A percentile compares a stretch with the other conserved stretches of the same genome.
Conservation (phyloP, 2,113 vertebrate genomes). For the Ailuropoda melanoleuca region DNA sequence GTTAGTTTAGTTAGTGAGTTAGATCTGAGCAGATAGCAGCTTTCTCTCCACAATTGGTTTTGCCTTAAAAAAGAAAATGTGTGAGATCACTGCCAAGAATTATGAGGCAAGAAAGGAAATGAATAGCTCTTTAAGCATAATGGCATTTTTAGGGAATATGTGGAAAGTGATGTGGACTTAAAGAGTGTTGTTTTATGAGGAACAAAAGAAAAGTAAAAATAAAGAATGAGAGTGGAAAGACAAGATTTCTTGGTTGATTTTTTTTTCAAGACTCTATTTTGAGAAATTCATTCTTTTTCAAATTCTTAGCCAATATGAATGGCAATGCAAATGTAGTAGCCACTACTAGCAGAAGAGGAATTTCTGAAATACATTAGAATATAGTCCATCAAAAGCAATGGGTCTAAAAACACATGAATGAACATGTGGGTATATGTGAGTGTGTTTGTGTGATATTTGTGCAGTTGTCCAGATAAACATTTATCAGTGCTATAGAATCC, state of each 20-base stretch:
- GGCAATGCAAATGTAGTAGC: not conserved
- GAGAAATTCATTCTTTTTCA: slow-evolving; percentile 17
- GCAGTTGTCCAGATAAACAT: not conserved
- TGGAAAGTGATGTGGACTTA: not conserved
- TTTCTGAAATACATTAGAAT: not conserved
- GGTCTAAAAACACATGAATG: not conserved
- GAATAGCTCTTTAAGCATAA: not conserved
- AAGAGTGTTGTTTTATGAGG: not conserved
- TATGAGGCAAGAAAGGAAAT: not conserved
- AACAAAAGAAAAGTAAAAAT: not conserved
- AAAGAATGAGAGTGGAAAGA: not conserved
- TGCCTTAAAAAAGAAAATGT: not conserved
- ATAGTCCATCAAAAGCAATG: not conserved
- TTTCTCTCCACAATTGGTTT: not conserved
- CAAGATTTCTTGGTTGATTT: not conserved
- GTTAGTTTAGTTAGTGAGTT: not conserved
- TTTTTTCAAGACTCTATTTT: not conserved
- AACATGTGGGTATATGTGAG: not conserved
- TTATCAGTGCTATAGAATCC: not conserved
- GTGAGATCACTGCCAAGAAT: not conserved
- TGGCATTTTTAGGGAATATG: not conserved
- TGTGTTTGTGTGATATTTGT: not conserved
- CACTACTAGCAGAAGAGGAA: not conserved
- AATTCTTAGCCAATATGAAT: not conserved
- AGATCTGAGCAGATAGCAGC: not conserved